Evolutionary conservation across 2,797 vertebrate species (phyloP).

Genomic region (Poliocrania exsul): DNA sequence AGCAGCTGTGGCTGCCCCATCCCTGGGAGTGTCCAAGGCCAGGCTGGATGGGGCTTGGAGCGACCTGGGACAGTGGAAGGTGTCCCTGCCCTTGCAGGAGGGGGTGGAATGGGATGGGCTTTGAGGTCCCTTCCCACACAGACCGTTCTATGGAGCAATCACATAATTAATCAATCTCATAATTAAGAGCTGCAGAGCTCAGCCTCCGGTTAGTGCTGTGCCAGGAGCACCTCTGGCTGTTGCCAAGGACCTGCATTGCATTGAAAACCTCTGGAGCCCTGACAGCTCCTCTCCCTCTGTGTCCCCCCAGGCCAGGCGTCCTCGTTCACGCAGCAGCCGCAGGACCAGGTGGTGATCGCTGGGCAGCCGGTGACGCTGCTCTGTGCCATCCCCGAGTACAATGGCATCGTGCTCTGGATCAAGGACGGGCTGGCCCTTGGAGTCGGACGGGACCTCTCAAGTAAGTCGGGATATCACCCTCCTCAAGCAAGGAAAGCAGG

Average conservation of each 20-base stretch:
- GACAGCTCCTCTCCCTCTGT: not conserved
- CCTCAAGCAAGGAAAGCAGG: rapidly evolving
- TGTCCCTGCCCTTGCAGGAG: not conserved
- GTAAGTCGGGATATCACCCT: slow-evolving; percentile 67
- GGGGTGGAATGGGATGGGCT: not conserved
- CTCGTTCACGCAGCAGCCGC: slow-evolving; percentile 95
- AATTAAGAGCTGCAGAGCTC: not conserved
- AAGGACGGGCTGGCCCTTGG: slow-evolving; percentile 95
- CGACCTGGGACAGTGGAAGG: not conserved
- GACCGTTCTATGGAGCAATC: not conserved
- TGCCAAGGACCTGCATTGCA: rapidly evolving
- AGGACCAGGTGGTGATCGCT: slow-evolving; percentile 94
- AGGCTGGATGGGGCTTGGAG: not conserved
- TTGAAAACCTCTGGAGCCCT: rapidly evolving
- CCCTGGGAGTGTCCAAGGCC: not conserved
- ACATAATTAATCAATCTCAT: rapidly evolving
- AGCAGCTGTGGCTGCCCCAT: not conserved
- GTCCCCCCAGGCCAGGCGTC: slow-evolving; percentile 80
- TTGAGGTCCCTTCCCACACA: not conserved
- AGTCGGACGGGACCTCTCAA: slow-evolving; percentile 93
- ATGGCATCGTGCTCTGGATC: slow-evolving; percentile 96
- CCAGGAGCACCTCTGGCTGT: not conserved
- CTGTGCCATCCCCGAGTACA: slow-evolving; percentile 93
- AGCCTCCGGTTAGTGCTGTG: not conserved
- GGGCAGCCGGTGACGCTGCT: slow-evolving; percentile 93